Evolutionary conservation across 2,888 invertebrate genomes (phyloP).

Genomic region (Subacronicta megacephala): DNA sequence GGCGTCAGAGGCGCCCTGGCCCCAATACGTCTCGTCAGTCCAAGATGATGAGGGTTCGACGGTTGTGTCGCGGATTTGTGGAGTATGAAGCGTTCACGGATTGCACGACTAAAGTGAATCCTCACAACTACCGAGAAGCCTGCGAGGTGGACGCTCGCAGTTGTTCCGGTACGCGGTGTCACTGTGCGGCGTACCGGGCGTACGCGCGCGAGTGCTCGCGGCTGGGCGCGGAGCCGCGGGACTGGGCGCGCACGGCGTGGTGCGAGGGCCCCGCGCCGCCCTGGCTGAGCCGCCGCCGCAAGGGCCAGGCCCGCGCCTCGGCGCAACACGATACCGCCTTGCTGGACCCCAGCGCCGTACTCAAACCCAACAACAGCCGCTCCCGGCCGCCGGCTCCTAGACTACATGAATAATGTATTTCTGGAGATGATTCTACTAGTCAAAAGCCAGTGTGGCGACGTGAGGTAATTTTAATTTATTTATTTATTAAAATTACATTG

Average conservation of each 20-base stretch:
- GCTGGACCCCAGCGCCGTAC: slow-evolving; percentile 70
- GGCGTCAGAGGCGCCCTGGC: slow-evolving; percentile 86
- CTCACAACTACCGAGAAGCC: slow-evolving; percentile 95
- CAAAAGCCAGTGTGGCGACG: slow-evolving; percentile 83
- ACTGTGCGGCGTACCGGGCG: slow-evolving; percentile 97
- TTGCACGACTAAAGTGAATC: slow-evolving; percentile 94
- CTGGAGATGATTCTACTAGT: slow-evolving; percentile 81
- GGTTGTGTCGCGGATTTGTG: slow-evolving; percentile 87
- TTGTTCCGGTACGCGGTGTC: slow-evolving; percentile 94
- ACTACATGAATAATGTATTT: slow-evolving; percentile 73
- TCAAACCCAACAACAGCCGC: slow-evolving; percentile 75
- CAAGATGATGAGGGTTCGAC: slow-evolving; percentile 78
- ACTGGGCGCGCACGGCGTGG: slow-evolving; percentile 93
- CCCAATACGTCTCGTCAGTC: slow-evolving; percentile 85
- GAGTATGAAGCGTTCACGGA: slow-evolving; percentile 91
- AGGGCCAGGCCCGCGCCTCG: slow-evolving; percentile 56
- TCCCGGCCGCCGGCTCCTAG: slow-evolving; percentile 84
- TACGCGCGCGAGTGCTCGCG: slow-evolving; percentile 96
- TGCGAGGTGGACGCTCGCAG: slow-evolving; percentile 97
- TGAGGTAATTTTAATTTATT: slow-evolving; percentile 69
- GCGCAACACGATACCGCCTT: slow-evolving; percentile 59
- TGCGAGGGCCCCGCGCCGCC: slow-evolving; percentile 88
- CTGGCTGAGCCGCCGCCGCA: slow-evolving; percentile 75
- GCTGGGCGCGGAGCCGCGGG: slow-evolving; percentile 92
- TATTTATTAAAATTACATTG: no score